phyloP scores from a whole-genome alignment of 2,797 vertebrate species.

The Sphenopsis melanotis region DNA sequence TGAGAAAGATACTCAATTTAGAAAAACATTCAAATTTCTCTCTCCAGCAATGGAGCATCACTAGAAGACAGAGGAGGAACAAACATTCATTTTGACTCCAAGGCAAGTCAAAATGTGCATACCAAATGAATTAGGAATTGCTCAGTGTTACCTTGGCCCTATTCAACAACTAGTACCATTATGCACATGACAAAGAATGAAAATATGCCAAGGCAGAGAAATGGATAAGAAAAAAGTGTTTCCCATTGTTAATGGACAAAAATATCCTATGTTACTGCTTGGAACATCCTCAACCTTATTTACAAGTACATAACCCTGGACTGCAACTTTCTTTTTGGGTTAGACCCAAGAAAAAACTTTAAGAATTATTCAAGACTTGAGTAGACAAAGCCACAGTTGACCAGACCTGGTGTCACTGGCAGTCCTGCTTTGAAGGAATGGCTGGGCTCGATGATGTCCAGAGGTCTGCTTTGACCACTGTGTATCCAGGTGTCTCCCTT shows the following conservation, averaged over 20 bases:
- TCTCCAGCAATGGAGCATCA: background rate
- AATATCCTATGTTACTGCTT: background rate
- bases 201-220: background rate
- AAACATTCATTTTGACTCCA: background rate
- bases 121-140: background rate
- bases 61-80: background rate
- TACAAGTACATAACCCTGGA: background rate
- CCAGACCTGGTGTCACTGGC: background rate
- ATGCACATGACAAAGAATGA: background rate
- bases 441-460: background rate
- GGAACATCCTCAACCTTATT: background rate
- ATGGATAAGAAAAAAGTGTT: background rate
- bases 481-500: background rate
- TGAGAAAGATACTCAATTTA: background rate
- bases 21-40: background rate
- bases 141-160: background rate
- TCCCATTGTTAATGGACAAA: background rate
- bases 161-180: background rate
- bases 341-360: background rate
- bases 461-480: background rate
- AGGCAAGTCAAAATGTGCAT: background rate
- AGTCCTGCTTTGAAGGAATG: background rate
- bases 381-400: background rate
- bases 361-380: background rate
- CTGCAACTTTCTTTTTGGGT: accelerated